Conservation (phyloP, 2,113 vertebrate species). For the Formicarius rufipectus region DNA sequence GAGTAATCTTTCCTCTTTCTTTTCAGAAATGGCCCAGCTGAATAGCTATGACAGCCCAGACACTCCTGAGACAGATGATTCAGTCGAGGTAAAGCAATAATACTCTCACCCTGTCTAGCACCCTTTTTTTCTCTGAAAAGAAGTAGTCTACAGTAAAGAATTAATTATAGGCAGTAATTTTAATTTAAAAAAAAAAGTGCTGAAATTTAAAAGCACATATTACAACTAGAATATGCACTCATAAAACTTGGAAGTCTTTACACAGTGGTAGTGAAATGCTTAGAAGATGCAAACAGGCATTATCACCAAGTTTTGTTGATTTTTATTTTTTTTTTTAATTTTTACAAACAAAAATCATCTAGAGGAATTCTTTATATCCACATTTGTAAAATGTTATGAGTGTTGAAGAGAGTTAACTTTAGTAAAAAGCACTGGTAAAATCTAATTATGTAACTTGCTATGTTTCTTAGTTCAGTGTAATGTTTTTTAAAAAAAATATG, state of each 20-base stretch:
- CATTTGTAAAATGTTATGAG: background rate
- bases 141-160: conserved; percentile 21
- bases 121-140: conserved; percentile 8
- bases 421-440: background rate
- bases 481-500: background rate
- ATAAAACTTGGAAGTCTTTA: background rate
- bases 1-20: conserved; percentile 53
- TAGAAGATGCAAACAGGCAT: background rate
- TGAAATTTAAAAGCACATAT: conserved; percentile 24
- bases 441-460: background rate
- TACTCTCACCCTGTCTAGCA: conserved; percentile 29
- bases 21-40: conserved; percentile 95
- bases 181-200: conserved; percentile 5
- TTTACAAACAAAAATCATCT: background rate
- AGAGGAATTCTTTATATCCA: background rate
- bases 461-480: background rate
- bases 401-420: background rate
- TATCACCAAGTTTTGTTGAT: background rate
- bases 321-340: background rate
- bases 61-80: conserved; percentile 93
- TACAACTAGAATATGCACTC: background rate
- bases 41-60: conserved; percentile 95
- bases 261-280: background rate
- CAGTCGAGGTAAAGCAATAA: conserved; percentile 82
- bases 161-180: conserved; percentile 55